Evolutionary conservation across 1,140 invertebrate genomes (phyloP).

Genomic region (Pachypeltis micranthus): DNA sequence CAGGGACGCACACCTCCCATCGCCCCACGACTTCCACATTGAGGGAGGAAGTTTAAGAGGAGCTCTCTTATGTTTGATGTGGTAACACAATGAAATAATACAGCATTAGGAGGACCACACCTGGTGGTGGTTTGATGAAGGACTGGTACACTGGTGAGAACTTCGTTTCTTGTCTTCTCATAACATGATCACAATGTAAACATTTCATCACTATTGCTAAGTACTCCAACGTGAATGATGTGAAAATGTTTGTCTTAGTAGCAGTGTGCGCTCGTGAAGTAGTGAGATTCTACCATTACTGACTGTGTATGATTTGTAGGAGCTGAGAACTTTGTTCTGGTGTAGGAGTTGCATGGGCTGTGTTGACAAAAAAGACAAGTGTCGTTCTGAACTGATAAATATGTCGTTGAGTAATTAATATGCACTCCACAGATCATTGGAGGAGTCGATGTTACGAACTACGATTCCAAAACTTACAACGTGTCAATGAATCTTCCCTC

Average conservation of each 20-base stretch:
- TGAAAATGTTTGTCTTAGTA: not conserved
- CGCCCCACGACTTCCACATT: too few relatives aligned
- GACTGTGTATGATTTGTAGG: not conserved
- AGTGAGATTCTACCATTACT: not conserved
- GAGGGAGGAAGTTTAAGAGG: too few relatives aligned
- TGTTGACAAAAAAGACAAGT: not conserved
- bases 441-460: constrained; percentile 31
- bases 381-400: not conserved
- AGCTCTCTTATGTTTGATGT: too few relatives aligned
- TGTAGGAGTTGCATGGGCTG: not conserved
- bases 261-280: not conserved
- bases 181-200: not conserved
- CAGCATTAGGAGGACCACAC: too few relatives aligned
- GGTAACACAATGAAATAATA: too few relatives aligned
- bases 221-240: not conserved
- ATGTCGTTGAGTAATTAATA: not conserved
- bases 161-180: too few relatives aligned
- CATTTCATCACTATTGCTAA: not conserved
- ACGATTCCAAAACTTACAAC: constrained; percentile 39
- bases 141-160: too few relatives aligned
- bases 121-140: too few relatives aligned
- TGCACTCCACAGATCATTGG: constrained; percentile 31
- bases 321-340: too few relatives aligned
- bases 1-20: too few relatives aligned
- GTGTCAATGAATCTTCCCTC: constrained; percentile 38